Evolutionary conservation across 2,888 invertebrate species (phyloP).

Genomic region (Perizoma affinitatum): DNA sequence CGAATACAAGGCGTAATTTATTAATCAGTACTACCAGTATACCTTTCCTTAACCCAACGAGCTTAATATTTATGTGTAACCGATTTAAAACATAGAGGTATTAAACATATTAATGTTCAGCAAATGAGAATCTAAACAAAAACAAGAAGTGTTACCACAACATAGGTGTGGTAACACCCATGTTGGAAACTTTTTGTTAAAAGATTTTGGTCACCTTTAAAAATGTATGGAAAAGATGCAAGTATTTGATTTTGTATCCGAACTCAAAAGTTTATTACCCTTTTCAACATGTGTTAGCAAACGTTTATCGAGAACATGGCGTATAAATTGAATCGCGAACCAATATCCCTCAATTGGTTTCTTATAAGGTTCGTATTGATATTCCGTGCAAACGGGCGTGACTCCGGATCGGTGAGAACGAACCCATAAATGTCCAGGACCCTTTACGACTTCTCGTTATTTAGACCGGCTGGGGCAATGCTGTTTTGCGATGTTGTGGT

Average conservation of each 20-base stretch:
- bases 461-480: constrained; percentile 41
- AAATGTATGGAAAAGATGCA: too few relatives aligned
- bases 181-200: too few relatives aligned
- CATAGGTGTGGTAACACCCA: too few relatives aligned
- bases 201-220: too few relatives aligned
- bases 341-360: constrained; percentile 34
- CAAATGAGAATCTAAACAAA: too few relatives aligned
- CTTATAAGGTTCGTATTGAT: constrained; percentile 41
- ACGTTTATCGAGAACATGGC: constrained; percentile 8
- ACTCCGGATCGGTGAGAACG: constrained; percentile 61
- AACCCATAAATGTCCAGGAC: constrained; percentile 57
- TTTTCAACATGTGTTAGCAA: background rate
- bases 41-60: background rate
- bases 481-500: constrained; percentile 27
- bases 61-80: too few relatives aligned
- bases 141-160: too few relatives aligned
- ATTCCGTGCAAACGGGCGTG: constrained; percentile 51
- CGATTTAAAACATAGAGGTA: too few relatives aligned
- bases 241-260: background rate
- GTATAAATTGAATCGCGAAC: constrained; percentile 9
- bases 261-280: background rate
- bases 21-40: background rate
- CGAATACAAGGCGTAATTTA: constrained; percentile 18
- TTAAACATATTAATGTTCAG: too few relatives aligned
- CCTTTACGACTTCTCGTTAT: constrained; percentile 68